phyloP scores from a whole-genome alignment of 1,140 invertebrate species.

The Stegodyphus dumicola region DNA sequence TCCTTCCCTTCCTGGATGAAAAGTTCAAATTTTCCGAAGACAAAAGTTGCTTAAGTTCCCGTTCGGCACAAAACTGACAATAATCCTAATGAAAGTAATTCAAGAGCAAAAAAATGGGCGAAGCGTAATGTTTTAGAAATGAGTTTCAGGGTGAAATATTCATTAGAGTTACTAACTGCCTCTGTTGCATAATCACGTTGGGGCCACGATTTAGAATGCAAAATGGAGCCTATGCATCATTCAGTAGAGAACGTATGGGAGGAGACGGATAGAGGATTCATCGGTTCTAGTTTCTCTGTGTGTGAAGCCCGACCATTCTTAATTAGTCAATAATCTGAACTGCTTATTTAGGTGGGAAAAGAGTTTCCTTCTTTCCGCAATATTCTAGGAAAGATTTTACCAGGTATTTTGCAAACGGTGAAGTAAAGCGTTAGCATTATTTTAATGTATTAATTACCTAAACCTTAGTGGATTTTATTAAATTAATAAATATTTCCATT shows the following conservation, averaged over 20 bases:
- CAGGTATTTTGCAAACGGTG: no score
- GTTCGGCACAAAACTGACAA: constrained; percentile 16
- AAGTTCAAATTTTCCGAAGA: background rate
- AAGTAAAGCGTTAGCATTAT: no score
- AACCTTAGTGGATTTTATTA: no score
- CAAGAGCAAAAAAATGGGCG: background rate
- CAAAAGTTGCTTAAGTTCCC: background rate
- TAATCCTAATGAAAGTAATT: constrained; percentile 18
- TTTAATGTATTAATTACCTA: no score
- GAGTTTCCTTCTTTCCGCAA: no score
- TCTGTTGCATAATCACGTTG: background rate
- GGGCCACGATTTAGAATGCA: constrained; percentile 1
- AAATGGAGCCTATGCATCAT: constrained; percentile 8
- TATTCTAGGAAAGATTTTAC: no score
- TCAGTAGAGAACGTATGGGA: background rate
- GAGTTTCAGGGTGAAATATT: constrained; percentile 22
- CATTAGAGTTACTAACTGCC: constrained; percentile 3
- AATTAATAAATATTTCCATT: no score
- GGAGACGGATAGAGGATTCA: no score
- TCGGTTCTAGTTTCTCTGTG: background rate
- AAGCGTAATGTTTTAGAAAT: constrained; percentile 26
- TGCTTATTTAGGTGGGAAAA: no score
- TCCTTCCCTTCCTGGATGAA: no score
- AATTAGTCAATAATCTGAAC: constrained; percentile 19
- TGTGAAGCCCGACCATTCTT: background rate